Percentiles rank a stretch among this genome's conserved stretches.
Conservation (phyloP, 2,888 invertebrate genomes). For the Iphiclides podalirius region DNA sequence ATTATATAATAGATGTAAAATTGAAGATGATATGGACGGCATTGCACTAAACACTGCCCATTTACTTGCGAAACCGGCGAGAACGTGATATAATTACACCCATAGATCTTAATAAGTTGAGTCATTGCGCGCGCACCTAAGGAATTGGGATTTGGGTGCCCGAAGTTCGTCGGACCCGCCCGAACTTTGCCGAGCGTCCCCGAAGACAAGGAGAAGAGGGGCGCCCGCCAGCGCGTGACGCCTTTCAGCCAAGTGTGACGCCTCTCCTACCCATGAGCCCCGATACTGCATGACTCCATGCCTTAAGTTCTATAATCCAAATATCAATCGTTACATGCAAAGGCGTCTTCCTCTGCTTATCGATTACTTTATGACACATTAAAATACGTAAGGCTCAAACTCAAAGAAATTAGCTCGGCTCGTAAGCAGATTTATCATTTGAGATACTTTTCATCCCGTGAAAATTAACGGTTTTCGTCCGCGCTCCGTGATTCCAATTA, state of each 20-base stretch:
- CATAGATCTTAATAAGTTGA: constrained; percentile 49
- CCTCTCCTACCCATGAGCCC: constrained; percentile 49
- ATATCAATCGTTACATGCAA: constrained; percentile 32
- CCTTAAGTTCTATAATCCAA: constrained; percentile 44
- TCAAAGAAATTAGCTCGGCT: no score
- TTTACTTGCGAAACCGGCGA: constrained; percentile 40
- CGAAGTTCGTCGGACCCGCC: not conserved
- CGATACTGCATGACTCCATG: constrained; percentile 44
- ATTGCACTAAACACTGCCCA: constrained; percentile 31
- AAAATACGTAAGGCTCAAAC: no score
- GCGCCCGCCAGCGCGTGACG: constrained; percentile 62
- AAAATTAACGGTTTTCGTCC: no score
- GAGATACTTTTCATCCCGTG: no score
- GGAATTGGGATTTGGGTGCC: constrained; percentile 46
- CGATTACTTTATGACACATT: not conserved
- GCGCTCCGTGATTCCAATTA: no score
- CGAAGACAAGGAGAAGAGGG: constrained; percentile 50
- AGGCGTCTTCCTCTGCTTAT: not conserved
- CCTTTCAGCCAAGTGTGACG: constrained; percentile 52
- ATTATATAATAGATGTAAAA: no score
- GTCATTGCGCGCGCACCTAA: constrained; percentile 44
- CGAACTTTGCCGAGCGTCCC: constrained; percentile 44
- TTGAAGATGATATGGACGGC: constrained; percentile 18
- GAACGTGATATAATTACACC: constrained; percentile 51
- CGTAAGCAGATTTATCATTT: no score